phyloP scores from a whole-genome alignment of 2,888 invertebrate genomes.

The Cheilosia vulpina region DNA sequence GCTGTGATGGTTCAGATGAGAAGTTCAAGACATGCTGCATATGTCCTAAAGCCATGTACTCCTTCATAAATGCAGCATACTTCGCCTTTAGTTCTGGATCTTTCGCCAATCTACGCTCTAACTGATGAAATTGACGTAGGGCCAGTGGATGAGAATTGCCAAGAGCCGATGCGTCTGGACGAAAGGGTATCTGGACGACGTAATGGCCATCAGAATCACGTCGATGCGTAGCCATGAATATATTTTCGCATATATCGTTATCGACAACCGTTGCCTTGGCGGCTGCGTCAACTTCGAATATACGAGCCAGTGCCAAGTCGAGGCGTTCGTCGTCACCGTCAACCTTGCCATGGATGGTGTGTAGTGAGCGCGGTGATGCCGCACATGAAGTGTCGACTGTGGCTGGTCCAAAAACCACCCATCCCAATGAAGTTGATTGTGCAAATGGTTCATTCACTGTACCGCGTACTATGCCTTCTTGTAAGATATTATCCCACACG shows the following conservation, averaged over 20 bases:
- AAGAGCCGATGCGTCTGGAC: slow-evolving; percentile 7
- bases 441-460: slow-evolving; percentile 8
- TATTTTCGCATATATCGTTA: slow-evolving; percentile 8
- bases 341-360: no score
- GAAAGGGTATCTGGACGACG: slow-evolving; percentile 19
- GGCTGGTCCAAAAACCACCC: background rate
- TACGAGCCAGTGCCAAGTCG: slow-evolving; percentile 20
- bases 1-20: slow-evolving; percentile 10
- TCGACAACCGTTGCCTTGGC: background rate
- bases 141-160: slow-evolving; percentile 17
- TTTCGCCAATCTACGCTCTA: slow-evolving; percentile 33
- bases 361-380: no score
- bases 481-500: slow-evolving; percentile 36
- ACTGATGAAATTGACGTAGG: slow-evolving; percentile 4
- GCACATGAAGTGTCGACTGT: background rate
- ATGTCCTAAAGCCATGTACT: slow-evolving; percentile 19
- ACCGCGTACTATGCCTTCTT: slow-evolving; percentile 40
- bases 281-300: slow-evolving; percentile 12
- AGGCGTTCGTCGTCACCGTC: no score
- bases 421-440: background rate
- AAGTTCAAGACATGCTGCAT: slow-evolving; percentile 1
- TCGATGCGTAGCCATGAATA: slow-evolving; percentile 18
- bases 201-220: background rate
- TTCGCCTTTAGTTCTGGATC: slow-evolving; percentile 12
- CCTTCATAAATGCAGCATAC: slow-evolving; percentile 18